Evolutionary conservation across 2,888 invertebrate genomes (phyloP).

Genomic region (Scaptomyza reducta): DNA sequence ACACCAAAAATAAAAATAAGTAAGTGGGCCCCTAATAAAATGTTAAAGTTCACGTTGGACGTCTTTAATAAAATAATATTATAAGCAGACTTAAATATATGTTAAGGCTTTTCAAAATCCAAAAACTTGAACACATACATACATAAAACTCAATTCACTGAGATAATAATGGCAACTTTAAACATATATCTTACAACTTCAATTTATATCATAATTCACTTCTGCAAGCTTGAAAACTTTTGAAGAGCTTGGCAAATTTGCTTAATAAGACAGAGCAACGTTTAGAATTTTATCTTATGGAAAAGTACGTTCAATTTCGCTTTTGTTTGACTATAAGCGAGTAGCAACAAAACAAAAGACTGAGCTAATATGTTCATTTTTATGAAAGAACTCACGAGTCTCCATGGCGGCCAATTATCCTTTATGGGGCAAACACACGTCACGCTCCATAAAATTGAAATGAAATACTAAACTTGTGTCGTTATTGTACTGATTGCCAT

Average conservation of each 20-base stretch:
- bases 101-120: too few species aligned
- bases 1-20: too few species aligned
- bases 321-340: slow-evolving; percentile 19
- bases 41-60: background rate
- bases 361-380: slow-evolving; percentile 26
- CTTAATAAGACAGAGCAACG: background rate
- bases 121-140: too few species aligned
- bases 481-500: slow-evolving; percentile 73
- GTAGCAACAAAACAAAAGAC: background rate
- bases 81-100: too few species aligned
- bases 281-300: slow-evolving; percentile 1
- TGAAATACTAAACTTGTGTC: slow-evolving; percentile 73
- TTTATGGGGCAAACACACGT: slow-evolving; percentile 60
- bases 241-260: slow-evolving; percentile 7
- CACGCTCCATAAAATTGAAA: slow-evolving; percentile 76
- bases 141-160: too few species aligned
- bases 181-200: background rate
- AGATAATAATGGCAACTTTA: too few species aligned
- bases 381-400: slow-evolving; percentile 22
- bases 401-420: slow-evolving; percentile 65
- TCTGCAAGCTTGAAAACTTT: slow-evolving; percentile 2
- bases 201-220: background rate
- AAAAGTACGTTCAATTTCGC: background rate
- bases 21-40: background rate
- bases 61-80: background rate